Evolutionary conservation across 2,113 vertebrate species (phyloP).

Genomic region (Acanthochromis polyacanthus): DNA sequence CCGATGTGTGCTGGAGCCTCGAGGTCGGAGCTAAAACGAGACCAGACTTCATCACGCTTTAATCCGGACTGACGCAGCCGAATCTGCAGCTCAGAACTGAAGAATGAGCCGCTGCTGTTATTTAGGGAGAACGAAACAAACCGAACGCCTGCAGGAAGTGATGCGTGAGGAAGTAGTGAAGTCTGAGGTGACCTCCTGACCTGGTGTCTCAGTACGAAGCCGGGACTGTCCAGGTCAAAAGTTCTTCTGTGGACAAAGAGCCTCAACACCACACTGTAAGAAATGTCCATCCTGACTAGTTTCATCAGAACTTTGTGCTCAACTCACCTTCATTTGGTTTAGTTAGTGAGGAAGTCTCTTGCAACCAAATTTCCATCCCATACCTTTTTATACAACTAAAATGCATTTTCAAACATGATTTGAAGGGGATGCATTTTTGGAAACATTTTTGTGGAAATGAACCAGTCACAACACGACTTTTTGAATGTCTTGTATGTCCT

Average conservation of each 20-base stretch:
- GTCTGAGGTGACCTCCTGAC: conserved; percentile 31
- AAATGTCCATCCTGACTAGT: neutral
- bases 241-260: conserved; percentile 16
- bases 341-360: no score
- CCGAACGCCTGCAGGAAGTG: conserved; percentile 50
- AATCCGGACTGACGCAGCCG: conserved; percentile 60
- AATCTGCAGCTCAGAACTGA: conserved; percentile 52
- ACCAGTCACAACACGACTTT: no score
- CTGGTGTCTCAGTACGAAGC: conserved; percentile 20
- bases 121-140: conserved; percentile 35
- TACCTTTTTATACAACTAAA: no score
- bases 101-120: conserved; percentile 57
- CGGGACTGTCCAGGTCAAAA: conserved; percentile 22
- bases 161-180: conserved; percentile 28
- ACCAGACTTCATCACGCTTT: conserved; percentile 42
- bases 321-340: no score
- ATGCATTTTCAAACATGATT: no score
- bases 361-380: no score
- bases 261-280: conserved; percentile 5
- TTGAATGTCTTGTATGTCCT: no score
- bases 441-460: no score
- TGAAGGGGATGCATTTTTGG: no score
- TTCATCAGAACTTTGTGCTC: neutral
- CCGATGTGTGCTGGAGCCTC: conserved; percentile 43
- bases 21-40: conserved; percentile 68